Conservation (phyloP, 2,888 invertebrate species). For the Sylvicola cinctus region DNA sequence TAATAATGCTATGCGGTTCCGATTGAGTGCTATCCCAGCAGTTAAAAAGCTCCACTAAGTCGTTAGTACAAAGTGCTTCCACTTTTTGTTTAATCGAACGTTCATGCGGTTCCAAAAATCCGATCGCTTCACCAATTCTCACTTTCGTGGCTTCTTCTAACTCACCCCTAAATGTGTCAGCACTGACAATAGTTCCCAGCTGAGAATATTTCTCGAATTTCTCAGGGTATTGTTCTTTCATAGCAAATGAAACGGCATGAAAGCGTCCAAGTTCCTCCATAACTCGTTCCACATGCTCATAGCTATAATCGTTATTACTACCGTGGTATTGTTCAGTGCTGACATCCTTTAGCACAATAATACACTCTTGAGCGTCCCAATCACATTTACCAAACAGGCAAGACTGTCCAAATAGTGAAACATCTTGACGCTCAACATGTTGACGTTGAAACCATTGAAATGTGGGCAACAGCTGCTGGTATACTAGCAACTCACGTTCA, state of each 20-base stretch:
- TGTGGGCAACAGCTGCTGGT: constrained; percentile 6
- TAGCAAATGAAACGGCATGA: constrained; percentile 7
- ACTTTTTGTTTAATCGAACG: constrained; percentile 4
- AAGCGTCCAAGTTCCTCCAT: constrained; percentile 5
- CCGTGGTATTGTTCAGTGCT: too few relatives aligned
- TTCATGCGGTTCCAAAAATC: constrained; percentile 4
- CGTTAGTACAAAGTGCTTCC: constrained; percentile 1
- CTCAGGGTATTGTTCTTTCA: constrained; percentile 5
- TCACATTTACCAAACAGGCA: too few relatives aligned
- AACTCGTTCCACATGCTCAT: constrained; percentile 4
- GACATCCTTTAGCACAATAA: too few relatives aligned
- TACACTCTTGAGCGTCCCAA: too few relatives aligned
- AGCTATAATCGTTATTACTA: neutral
- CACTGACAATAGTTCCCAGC: neutral
- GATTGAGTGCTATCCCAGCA: neutral
- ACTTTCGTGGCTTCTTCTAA: neutral
- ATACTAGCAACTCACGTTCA: constrained; percentile 7
- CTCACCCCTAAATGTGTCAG: neutral
- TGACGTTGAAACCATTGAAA: constrained; percentile 7
- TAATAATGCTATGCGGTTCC: constrained; percentile 7
- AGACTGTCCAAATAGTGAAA: too few relatives aligned
- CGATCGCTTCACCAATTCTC: constrained; percentile 3
- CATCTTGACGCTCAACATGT: neutral
- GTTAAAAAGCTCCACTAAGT: neutral
- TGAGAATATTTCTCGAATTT: constrained; percentile 5